Conservation (phyloP, 2,113 vertebrate species). For the Ondatra zibethicus region DNA sequence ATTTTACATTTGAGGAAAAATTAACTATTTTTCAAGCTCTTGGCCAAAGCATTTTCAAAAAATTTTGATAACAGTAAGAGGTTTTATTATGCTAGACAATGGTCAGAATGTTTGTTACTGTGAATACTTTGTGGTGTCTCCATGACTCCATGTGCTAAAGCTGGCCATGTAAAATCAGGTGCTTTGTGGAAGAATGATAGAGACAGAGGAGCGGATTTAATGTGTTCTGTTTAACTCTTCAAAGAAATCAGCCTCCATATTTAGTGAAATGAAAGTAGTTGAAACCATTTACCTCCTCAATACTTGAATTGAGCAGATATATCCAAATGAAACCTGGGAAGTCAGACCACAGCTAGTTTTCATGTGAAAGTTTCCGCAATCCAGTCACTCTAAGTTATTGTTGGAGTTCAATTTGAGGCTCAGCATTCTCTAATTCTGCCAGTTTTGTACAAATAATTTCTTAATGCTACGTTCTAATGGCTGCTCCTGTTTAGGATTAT, state of each 20-base stretch:
- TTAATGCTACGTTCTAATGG: constrained; percentile 42
- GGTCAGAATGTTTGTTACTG: not conserved
- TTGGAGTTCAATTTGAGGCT: constrained; percentile 40
- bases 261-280: constrained; percentile 25
- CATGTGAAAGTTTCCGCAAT: constrained; percentile 31
- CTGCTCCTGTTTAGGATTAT: not conserved
- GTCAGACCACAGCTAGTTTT: not conserved
- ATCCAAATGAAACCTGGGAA: not conserved
- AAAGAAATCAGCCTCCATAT: constrained; percentile 2
- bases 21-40: constrained; percentile 49
- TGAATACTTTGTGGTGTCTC: not conserved
- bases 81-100: constrained; percentile 2
- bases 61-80: not conserved
- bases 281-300: not conserved
- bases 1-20: not conserved
- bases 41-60: not conserved
- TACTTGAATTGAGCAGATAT: constrained; percentile 16
- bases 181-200: not conserved
- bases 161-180: not conserved
- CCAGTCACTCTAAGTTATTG: constrained; percentile 61
- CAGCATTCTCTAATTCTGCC: constrained; percentile 53
- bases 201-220: not conserved
- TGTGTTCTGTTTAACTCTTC: not conserved
- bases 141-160: not conserved
- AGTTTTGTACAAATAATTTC: constrained; percentile 43